A percentile compares a stretch with the other conserved stretches of the same genome.
These are phyloP conservation scores for Halocynthia roretzi DNA, from an alignment of 23 tunicate species.

Conservation along the genomic window DNA sequence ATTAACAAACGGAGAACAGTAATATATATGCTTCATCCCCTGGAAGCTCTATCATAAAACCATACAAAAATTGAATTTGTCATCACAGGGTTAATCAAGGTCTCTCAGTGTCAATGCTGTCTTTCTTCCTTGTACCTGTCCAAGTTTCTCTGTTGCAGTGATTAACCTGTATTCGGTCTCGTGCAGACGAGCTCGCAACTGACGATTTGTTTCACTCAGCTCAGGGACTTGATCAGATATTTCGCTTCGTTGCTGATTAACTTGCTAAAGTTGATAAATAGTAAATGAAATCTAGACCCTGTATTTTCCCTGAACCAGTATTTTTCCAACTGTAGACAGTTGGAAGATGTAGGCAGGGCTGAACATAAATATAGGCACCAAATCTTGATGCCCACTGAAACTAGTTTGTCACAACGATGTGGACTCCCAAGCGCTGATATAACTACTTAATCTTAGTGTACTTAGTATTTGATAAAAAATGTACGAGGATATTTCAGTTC, in stretches of 20 bases:
- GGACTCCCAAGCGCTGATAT: no score
- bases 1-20: no score
- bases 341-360: no score
- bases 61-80: background rate
- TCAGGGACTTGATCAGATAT: constrained; percentile 16
- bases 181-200: constrained; percentile 52
- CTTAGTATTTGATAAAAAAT: no score
- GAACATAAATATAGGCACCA: no score
- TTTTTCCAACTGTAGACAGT: no score
- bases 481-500: no score
- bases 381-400: no score
- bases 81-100: constrained; percentile 2
- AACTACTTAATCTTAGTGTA: no score
- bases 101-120: constrained; percentile 38
- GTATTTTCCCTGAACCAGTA: no score
- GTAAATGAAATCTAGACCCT: background rate
- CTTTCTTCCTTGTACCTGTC: constrained; percentile 31
- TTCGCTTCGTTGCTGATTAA: constrained; percentile 1
- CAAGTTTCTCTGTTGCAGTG: constrained; percentile 42
- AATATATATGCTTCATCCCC: no score
- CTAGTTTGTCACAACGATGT: no score
- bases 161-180: constrained; percentile 50
- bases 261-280: background rate
- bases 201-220: constrained; percentile 53
- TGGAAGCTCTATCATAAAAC: background rate